phyloP scores from a whole-genome alignment of 2,888 invertebrate genomes.

The Phytoseiulus persimilis region DNA sequence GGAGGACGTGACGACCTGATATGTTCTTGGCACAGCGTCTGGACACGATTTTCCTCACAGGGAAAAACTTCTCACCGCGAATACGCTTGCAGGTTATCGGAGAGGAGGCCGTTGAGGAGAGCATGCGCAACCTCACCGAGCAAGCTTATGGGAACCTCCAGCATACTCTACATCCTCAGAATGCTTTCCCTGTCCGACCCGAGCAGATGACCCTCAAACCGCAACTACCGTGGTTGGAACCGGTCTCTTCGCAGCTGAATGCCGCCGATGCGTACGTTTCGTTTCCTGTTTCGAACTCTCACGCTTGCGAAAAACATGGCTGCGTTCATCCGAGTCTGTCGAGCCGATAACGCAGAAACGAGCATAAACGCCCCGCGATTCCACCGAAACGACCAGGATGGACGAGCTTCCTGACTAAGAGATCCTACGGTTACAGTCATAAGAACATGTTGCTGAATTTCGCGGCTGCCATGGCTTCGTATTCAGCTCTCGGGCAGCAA shows the following conservation, averaged over 20 bases:
- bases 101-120: conserved; percentile 25
- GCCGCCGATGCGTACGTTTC: conserved; percentile 21
- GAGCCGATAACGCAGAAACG: too few species aligned
- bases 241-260: background rate
- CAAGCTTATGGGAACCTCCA: conserved; percentile 23
- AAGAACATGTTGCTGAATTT: conserved; percentile 30
- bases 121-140: conserved; percentile 36
- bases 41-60: too few species aligned
- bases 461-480: conserved; percentile 33
- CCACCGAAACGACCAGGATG: too few species aligned
- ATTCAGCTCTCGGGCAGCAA: conserved; percentile 22
- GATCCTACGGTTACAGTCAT: background rate
- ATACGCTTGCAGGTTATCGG: background rate
- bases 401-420: too few species aligned
- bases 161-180: conserved; percentile 9
- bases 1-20: too few species aligned
- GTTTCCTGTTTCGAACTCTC: too few species aligned
- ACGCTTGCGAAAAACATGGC: too few species aligned
- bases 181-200: background rate
- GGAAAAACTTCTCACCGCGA: background rate
- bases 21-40: too few species aligned
- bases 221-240: conserved; percentile 20
- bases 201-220: background rate
- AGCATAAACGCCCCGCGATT: too few species aligned
- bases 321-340: too few species aligned